A percentile compares a stretch with the other conserved stretches of the same genome.
These are phyloP conservation scores for Himantopus leucocephalus DNA, from an alignment of 2,113 vertebrate species.

Conservation along the genomic window DNA sequence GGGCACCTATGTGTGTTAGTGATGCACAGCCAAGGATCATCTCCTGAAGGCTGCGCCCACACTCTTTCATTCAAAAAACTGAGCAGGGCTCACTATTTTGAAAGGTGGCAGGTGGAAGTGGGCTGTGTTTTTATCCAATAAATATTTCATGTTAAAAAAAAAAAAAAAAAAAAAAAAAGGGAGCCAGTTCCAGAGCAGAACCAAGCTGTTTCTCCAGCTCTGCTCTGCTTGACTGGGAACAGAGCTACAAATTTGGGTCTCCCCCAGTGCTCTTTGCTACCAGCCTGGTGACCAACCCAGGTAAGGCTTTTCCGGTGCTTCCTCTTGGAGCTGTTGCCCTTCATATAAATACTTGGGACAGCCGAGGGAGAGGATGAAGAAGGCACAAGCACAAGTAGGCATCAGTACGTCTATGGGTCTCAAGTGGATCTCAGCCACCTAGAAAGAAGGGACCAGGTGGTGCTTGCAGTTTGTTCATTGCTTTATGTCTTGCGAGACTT, in stretches of 20 bases:
- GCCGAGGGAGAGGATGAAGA: not conserved
- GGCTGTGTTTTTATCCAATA: conserved; percentile 69
- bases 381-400: rapidly evolving
- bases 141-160: conserved; percentile 44
- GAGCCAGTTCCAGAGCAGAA: conserved; percentile 37
- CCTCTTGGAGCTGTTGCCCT: not conserved
- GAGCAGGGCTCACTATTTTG: conserved; percentile 65
- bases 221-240: not conserved
- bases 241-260: not conserved
- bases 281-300: not conserved
- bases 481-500: not conserved
- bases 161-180: not conserved
- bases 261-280: not conserved
- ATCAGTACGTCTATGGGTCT: not conserved
- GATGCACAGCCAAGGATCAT: not conserved
- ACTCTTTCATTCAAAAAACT: conserved; percentile 62
- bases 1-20: not conserved
- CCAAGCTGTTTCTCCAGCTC: conserved; percentile 42
- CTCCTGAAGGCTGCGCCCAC: conserved; percentile 41
- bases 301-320: not conserved
- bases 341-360: not conserved
- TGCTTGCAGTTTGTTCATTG: not conserved
- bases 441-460: not conserved
- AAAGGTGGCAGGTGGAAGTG: conserved; percentile 70
- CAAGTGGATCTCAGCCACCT: not conserved